A percentile compares a stretch with the other conserved stretches of the same genome.
phyloP scores from a whole-genome alignment of 2,888 invertebrate species.

The Pristionchus fissidentatus region DNA sequence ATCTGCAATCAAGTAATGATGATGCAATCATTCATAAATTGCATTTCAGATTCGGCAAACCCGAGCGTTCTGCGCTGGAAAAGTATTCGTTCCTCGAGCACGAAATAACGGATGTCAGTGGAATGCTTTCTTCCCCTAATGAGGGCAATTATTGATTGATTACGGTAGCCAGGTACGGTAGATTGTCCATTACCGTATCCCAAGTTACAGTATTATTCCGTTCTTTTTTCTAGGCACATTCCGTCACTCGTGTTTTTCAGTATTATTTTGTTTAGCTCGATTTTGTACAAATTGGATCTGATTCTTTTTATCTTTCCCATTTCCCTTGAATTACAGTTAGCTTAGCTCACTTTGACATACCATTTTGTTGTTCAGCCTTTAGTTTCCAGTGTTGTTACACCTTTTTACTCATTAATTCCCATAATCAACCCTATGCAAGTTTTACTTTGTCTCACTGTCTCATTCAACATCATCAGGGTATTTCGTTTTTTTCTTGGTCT shows the following conservation, averaged over 20 bases:
- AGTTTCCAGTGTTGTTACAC: background rate
- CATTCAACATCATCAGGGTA: too few species aligned
- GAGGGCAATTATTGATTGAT: slow-evolving; percentile 38
- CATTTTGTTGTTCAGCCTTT: background rate
- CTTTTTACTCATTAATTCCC: background rate
- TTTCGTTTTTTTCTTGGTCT: too few species aligned
- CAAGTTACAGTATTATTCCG: background rate
- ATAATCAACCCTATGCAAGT: background rate
- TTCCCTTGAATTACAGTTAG: background rate
- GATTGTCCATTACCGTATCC: background rate
- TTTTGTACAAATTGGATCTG: too few species aligned
- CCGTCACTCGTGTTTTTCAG: background rate
- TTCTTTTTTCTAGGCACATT: background rate
- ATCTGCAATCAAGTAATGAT: too few species aligned
- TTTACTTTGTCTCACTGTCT: too few species aligned
- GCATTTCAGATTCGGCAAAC: slow-evolving; percentile 44
- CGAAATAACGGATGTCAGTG: slow-evolving; percentile 32
- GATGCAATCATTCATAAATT: too few species aligned
- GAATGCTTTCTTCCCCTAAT: slow-evolving; percentile 18
- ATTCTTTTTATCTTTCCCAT: background rate
- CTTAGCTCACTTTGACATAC: background rate
- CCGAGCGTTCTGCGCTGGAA: slow-evolving; percentile 34
- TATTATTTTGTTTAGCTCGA: background rate
- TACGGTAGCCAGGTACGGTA: background rate
- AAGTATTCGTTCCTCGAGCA: slow-evolving; percentile 5